Conservation (phyloP, 2,113 vertebrate species). For the Galbula dea region DNA sequence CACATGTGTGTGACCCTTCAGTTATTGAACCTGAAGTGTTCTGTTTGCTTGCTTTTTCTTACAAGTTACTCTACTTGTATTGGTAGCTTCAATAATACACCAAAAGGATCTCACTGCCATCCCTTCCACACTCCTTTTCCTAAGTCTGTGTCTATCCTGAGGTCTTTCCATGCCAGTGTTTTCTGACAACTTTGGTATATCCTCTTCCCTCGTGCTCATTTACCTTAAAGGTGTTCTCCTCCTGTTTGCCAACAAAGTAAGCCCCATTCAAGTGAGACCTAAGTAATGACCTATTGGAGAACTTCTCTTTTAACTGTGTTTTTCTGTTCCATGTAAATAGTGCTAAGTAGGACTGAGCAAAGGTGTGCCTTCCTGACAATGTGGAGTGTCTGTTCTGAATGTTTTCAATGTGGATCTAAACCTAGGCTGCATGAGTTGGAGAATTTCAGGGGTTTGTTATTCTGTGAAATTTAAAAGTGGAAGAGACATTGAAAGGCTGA, state of each 20-base stretch:
- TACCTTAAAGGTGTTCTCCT: background rate
- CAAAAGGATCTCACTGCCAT: background rate
- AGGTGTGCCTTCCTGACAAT: background rate
- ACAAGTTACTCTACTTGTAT: background rate
- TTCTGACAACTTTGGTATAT: background rate
- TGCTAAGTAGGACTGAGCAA: background rate
- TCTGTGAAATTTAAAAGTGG: background rate
- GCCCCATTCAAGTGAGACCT: background rate
- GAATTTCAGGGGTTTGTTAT: background rate
- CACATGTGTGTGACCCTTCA: background rate
- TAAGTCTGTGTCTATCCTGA: fast-evolving
- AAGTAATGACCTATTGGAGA: background rate
- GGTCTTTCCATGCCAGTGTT: background rate
- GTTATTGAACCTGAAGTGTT: background rate
- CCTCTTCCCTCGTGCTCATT: background rate
- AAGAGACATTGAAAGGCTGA: background rate
- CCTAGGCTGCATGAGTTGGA: background rate
- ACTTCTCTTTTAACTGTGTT: background rate
- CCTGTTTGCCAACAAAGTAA: background rate
- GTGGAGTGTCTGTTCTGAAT: background rate
- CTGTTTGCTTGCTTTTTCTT: background rate
- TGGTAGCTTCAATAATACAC: background rate
- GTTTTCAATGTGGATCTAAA: background rate
- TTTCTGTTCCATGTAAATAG: background rate
- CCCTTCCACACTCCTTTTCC: background rate